Evolutionary conservation across 2,888 invertebrate species (phyloP), one percentile per base, ranked within the genome.

Genomic region (Drosophila ezoana): DNA sequence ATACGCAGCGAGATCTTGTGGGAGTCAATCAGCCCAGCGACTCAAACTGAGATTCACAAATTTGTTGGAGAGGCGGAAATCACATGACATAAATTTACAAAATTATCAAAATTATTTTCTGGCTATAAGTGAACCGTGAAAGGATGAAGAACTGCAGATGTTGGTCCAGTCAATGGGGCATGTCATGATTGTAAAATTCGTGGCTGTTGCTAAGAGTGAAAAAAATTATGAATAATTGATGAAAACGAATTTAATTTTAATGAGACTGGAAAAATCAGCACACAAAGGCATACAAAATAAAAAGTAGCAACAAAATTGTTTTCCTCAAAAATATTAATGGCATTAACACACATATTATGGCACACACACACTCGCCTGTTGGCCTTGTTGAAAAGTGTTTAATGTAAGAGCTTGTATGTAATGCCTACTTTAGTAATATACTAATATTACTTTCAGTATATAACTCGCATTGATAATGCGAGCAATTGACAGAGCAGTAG

Each of bases 401-500:
- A 72, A 43, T 56, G 73, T 37, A 59, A 37, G 49, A 72, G 45
- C 38, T 57, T 51, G 28, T 28, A 28, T 53, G 56, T 45, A 33
- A 49, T 45, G 16, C 44, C n/a, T 56, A 60, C 40, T 62, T 48
- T 9, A 43, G 23, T 18, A 20, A 8, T 33, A 28, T 35, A 28
- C 28, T 18, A 4, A 23, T 23, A 4, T 14, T 54, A 10, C 14
- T 20, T n/a, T 20, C 8, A 48, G 20, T 14, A 33, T 13, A n/a
- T 44, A 43, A 10, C 11, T 51, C 16, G 47, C 72, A 77, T 49
- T 41, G 76, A 81, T 80, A 72, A 72, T 62, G 63, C 74, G 69
- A 53, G 72, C 87, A 90, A 89, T 90, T 87, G 89, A 76, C 28
- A 61, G 14, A 83, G 52, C 64, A 51, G 71, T 67, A 58, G 60